These are phyloP conservation scores for Sphenopsis melanotis DNA, from an alignment of 2,797 vertebrate species.

Conservation along the genomic window DNA sequence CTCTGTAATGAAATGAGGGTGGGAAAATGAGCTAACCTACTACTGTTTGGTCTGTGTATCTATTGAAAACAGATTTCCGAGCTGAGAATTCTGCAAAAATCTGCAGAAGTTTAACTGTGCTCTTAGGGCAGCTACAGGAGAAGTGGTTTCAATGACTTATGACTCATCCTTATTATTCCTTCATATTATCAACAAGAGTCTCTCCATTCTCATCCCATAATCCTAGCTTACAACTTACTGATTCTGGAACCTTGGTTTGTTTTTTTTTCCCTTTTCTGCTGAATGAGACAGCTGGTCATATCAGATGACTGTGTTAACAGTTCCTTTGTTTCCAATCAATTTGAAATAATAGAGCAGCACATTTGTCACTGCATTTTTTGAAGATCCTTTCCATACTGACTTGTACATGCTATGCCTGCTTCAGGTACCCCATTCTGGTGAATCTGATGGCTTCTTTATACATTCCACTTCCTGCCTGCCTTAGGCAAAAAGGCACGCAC, in stretches of 20 bases:
- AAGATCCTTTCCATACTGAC: background rate
- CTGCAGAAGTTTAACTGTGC: background rate
- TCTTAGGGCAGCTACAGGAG: background rate
- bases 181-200: background rate
- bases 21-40: background rate
- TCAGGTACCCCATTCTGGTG: background rate
- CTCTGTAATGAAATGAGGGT: background rate
- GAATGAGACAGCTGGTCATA: background rate
- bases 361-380: background rate
- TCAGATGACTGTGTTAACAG: background rate
- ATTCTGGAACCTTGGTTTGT: background rate
- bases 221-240: background rate
- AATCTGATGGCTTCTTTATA: background rate
- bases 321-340: background rate
- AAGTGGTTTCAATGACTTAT: background rate
- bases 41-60: background rate
- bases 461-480: background rate
- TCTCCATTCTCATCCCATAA: background rate
- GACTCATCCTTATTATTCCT: background rate
- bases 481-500: background rate
- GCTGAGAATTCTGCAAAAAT: background rate
- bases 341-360: background rate
- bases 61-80: background rate
- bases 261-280: background rate
- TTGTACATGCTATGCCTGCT: background rate